These are phyloP conservation scores for Enteromius thamalakanensis DNA, from an alignment of 2,797 vertebrate genomes.

Conservation along the genomic window DNA sequence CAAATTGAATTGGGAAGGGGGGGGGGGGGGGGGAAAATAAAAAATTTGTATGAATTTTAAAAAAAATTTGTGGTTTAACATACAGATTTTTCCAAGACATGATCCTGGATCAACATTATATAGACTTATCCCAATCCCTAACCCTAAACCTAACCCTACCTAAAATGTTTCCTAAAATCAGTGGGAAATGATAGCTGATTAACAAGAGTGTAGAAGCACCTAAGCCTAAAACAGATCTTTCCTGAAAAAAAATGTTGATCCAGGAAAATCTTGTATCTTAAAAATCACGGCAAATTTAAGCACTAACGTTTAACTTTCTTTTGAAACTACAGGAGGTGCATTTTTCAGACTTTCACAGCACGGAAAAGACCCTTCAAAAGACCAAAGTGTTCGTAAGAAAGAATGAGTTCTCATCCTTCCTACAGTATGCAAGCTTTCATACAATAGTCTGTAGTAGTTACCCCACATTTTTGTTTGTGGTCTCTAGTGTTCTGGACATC, in stretches of 20 bases:
- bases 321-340: background rate
- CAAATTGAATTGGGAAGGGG: no score
- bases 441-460: slow-evolving; percentile 14
- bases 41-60: background rate
- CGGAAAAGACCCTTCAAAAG: background rate
- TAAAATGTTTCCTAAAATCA: no score
- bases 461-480: slow-evolving; percentile 38
- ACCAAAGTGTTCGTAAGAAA: slow-evolving; percentile 1
- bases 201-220: no score
- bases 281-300: background rate
- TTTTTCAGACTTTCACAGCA: slow-evolving; percentile 5
- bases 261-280: no score
- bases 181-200: no score
- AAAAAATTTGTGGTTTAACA: background rate
- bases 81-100: no score
- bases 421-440: background rate
- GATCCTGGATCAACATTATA: no score
- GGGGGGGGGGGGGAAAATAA: no score
- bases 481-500: slow-evolving; percentile 23
- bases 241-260: no score
- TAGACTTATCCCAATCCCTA: no score
- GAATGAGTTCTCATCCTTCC: background rate
- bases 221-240: no score
- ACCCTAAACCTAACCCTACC: no score
- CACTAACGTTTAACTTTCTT: background rate